These are phyloP conservation scores for Acrocephalus arundinaceus DNA, from an alignment of 2,113 vertebrate species.

Conservation along the genomic window DNA sequence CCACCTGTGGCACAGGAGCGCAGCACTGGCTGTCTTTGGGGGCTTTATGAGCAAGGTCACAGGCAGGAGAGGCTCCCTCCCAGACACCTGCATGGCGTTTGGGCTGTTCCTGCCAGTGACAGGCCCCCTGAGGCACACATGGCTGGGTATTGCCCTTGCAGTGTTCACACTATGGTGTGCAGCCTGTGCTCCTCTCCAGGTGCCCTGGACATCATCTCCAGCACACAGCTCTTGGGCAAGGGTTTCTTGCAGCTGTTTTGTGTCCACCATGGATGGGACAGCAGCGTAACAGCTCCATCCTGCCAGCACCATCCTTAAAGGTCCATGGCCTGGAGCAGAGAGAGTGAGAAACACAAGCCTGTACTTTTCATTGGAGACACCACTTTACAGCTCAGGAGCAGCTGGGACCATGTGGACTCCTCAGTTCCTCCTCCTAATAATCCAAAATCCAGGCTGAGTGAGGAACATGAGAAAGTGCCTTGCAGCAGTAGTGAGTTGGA, in stretches of 20 bases:
- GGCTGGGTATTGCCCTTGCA: background rate
- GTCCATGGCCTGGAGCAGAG: background rate
- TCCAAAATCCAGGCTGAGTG: background rate
- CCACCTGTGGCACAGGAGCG: accelerated
- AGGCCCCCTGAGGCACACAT: background rate
- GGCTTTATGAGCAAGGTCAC: background rate
- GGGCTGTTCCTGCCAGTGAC: background rate
- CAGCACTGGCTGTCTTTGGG: background rate
- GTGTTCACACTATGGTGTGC: background rate
- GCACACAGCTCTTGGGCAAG: background rate
- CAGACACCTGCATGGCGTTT: accelerated
- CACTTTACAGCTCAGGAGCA: background rate
- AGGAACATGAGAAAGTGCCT: background rate
- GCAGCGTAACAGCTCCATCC: background rate
- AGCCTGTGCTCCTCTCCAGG: background rate
- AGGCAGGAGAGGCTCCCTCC: background rate
- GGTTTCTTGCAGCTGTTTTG: background rate
- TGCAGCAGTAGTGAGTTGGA: background rate
- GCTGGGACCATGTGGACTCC: background rate
- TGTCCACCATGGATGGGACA: background rate
- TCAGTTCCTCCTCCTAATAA: background rate
- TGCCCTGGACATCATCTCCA: background rate
- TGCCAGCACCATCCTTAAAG: background rate
- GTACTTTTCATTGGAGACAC: background rate
- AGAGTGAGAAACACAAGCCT: background rate